phyloP scores from a whole-genome alignment of 2,888 invertebrate genomes.

The Villa cingulata region DNA sequence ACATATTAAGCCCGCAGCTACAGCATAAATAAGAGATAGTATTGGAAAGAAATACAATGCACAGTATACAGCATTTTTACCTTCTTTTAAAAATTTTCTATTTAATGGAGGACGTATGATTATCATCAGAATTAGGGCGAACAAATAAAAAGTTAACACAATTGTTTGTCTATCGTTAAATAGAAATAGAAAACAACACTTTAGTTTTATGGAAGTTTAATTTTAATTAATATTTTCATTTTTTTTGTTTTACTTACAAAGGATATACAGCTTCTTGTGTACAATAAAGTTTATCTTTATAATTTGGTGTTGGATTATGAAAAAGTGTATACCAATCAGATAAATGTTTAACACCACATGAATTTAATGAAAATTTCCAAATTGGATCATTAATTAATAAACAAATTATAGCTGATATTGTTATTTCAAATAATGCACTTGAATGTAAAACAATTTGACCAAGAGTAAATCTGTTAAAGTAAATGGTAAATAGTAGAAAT shows the following conservation, averaged over 20 bases:
- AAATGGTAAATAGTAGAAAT: neutral
- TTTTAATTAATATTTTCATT: neutral
- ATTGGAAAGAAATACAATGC: constrained; percentile 90
- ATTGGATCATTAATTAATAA: constrained; percentile 69
- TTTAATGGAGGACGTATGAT: constrained; percentile 63
- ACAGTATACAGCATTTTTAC: constrained; percentile 75
- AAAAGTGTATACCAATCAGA: constrained; percentile 96
- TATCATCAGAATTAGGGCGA: constrained; percentile 67
- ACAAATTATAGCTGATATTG: constrained; percentile 59
- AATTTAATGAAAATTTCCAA: constrained; percentile 58
- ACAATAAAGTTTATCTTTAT: constrained; percentile 76
- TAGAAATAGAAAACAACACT: neutral
- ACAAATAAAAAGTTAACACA: constrained; percentile 77
- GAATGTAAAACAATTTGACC: constrained; percentile 63
- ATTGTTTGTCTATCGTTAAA: constrained; percentile 66
- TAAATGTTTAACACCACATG: constrained; percentile 65
- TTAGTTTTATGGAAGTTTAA: too few relatives aligned
- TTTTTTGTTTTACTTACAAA: constrained; percentile 55
- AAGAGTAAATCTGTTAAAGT: constrained; percentile 48
- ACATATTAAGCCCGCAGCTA: constrained; percentile 87
- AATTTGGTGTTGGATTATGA: constrained; percentile 87
- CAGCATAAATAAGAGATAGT: constrained; percentile 70
- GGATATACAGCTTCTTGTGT: constrained; percentile 98
- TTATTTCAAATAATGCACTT: constrained; percentile 71
- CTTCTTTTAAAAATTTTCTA: constrained; percentile 49